Evolutionary conservation across 1,140 invertebrate species (phyloP).

Genomic region (Papilio dardanus): DNA sequence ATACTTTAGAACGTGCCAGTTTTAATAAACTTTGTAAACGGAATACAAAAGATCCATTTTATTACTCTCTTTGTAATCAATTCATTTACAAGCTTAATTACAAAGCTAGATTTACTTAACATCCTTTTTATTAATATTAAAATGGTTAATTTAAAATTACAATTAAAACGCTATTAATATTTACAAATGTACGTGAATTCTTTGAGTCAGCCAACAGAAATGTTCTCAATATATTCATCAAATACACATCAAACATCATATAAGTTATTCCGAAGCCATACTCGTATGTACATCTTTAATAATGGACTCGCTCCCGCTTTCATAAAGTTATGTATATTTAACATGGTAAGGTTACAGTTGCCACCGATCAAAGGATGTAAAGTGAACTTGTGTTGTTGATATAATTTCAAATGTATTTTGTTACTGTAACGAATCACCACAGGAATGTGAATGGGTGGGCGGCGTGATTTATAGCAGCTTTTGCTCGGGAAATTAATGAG

Average conservation of each 20-base stretch:
- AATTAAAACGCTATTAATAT: not conserved
- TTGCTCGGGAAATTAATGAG: constrained; percentile 58
- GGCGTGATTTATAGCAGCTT: constrained; percentile 51
- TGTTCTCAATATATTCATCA: constrained; percentile 7
- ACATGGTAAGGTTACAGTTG: constrained; percentile 15
- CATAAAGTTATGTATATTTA: constrained; percentile 18
- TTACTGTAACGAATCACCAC: constrained; percentile 19
- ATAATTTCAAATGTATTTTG: constrained; percentile 20
- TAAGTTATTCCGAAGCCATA: constrained; percentile 14
- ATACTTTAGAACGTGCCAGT: not conserved
- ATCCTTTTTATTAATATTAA: not conserved
- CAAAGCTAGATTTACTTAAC: not conserved
- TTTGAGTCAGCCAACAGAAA: not conserved
- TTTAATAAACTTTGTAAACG: not conserved
- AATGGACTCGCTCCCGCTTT: not conserved
- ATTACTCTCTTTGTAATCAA: not conserved
- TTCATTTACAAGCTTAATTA: not conserved
- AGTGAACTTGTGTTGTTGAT: not conserved
- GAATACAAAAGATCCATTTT: not conserved
- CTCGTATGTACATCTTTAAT: constrained; percentile 22
- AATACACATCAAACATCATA: constrained; percentile 10
- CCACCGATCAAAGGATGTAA: constrained; percentile 18
- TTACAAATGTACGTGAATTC: not conserved
- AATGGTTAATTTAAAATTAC: not conserved
- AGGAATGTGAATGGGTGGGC: constrained; percentile 43